Evolutionary conservation across 2,113 vertebrate genomes (phyloP), one percentile per base, ranked within the genome.

Genomic region (Pseudorasbora parva): DNA sequence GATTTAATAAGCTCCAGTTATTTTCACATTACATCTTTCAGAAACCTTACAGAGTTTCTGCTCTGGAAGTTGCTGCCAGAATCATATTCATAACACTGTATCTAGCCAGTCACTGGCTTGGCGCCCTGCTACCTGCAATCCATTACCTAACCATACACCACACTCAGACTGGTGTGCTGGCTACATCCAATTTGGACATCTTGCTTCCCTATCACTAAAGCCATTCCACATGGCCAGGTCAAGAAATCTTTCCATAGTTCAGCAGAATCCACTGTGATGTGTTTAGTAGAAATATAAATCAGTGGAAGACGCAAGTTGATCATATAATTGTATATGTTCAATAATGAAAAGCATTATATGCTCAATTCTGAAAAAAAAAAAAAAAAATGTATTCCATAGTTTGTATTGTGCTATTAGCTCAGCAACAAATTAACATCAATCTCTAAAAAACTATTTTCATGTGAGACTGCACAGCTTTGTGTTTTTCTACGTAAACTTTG

Each of bases 171-270:
- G 33, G 43, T 60, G 33, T 60, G 68, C 68, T 45, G 68, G 41
- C 54, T 77, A 77, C 75, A 77, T 77, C 54, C 75, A 59, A 43
- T 77, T 59, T 56, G 9, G 17, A 25, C 74, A 0, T 45, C 68
- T 45, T 45, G 11, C 11, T 45, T 72, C 7, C 37, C 21, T 45
- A 72, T 72, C 41, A 23, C 37, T 71, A 47, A 72, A 45, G 68
- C 21, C 27, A 25, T 71, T 45, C 8, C 41, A 71, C 41, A 14
- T 23, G 19, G 21, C 17, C 30, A 56, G 51, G 74, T 59, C 74
- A 21, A 41, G 5, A 23, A 57, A 57, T 59, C 11, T 59, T n/a
- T 41, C 30, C 19, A 37, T 77, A 8, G 19, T 77, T 57, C 68
- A 25, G 21, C 21, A 71, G 21, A 45, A 72, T 72, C 21, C 41